Conservation (phyloP, 2,113 vertebrate species). For the Leptobrachium leishanense region DNA sequence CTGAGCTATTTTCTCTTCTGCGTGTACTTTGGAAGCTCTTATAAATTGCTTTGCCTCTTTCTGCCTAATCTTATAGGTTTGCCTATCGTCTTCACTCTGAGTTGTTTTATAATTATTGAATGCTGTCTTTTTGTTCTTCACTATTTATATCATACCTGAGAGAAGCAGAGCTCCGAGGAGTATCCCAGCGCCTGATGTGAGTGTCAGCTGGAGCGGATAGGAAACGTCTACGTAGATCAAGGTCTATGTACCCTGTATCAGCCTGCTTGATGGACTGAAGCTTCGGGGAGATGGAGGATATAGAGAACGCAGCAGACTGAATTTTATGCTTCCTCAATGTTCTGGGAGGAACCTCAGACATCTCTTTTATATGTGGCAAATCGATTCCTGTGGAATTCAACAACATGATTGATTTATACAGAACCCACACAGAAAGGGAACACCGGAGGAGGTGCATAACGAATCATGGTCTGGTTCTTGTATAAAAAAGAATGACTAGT, state of each 20-base stretch:
- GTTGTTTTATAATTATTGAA: too few species aligned
- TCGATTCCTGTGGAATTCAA: constrained; percentile 62
- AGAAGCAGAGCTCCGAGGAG: constrained; percentile 29
- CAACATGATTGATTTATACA: neutral
- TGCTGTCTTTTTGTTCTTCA: too few species aligned
- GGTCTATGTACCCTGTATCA: constrained; percentile 41
- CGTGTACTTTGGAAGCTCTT: too few species aligned
- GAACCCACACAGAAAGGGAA: too few species aligned
- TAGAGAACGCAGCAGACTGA: constrained; percentile 51
- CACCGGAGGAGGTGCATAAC: too few species aligned
- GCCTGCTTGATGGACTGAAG: constrained; percentile 43
- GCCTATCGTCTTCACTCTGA: too few species aligned
- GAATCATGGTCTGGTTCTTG: too few species aligned
- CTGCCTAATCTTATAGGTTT: too few species aligned
- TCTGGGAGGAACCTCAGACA: constrained; percentile 52
- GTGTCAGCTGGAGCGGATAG: constrained; percentile 38
- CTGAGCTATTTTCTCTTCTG: too few species aligned
- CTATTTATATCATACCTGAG: constrained; percentile 53
- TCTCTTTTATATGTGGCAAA: constrained; percentile 51
- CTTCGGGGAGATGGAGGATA: constrained; percentile 48
- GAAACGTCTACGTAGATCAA: constrained; percentile 43
- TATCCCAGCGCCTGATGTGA: constrained; percentile 20
- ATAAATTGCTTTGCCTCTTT: too few species aligned
- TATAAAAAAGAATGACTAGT: too few species aligned
- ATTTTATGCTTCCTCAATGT: constrained; percentile 52